Conservation (phyloP, 2,888 invertebrate genomes). For the Eueremaeus valkanovi region DNA sequence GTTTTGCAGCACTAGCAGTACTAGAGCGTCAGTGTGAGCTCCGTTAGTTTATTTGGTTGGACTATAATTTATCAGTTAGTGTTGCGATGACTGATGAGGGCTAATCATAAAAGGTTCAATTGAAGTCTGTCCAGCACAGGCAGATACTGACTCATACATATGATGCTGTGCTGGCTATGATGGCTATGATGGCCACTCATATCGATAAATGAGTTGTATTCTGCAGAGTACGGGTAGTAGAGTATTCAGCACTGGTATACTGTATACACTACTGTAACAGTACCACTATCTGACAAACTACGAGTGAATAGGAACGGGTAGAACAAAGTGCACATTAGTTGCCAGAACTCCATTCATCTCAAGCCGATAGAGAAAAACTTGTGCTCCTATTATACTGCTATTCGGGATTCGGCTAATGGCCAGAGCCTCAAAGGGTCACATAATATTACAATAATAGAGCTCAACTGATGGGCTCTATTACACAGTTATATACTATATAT, state of each 20-base stretch:
- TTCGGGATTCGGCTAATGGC: not conserved
- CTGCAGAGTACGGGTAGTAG: too few relatives aligned
- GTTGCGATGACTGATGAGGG: not conserved
- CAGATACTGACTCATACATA: too few relatives aligned
- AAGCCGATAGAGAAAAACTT: not conserved
- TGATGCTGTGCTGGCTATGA: not conserved
- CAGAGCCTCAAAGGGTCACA: slow-evolving; percentile 18
- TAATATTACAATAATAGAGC: slow-evolving; percentile 28
- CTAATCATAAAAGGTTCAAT: slow-evolving; percentile 8
- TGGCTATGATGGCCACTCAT: not conserved
- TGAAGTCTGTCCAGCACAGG: not conserved
- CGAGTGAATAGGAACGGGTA: not conserved
- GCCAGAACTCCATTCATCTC: not conserved
- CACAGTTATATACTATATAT: not conserved
- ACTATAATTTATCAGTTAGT: not conserved
- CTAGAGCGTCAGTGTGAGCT: not conserved
- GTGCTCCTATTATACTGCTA: not conserved
- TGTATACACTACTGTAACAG: too few relatives aligned
- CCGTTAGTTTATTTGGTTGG: not conserved
- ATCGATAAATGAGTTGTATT: not conserved
- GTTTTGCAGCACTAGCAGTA: not conserved
- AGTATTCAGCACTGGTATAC: too few relatives aligned
- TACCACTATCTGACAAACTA: not conserved
- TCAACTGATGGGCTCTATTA: slow-evolving; percentile 4
- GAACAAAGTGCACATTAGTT: not conserved